A percentile compares a stretch with the other conserved stretches of the same genome.
Conservation (phyloP, 2,113 vertebrate genomes). For the Anoura caudifer region DNA sequence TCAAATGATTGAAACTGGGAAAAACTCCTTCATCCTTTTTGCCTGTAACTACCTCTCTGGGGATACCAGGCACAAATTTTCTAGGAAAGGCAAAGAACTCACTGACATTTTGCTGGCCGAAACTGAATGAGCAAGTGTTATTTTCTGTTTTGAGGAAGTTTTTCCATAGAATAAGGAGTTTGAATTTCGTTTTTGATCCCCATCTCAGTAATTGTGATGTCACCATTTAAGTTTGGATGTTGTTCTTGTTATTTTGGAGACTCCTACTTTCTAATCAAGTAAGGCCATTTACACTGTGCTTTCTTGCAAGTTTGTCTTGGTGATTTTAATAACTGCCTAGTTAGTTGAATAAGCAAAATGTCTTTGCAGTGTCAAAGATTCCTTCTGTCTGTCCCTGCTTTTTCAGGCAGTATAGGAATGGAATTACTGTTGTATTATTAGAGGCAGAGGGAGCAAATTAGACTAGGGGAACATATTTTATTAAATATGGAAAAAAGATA, state of each 20-base stretch:
- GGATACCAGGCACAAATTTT: not conserved
- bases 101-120: not conserved
- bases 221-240: not conserved
- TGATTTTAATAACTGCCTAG: not conserved
- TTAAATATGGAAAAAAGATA: not conserved
- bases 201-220: not conserved
- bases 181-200: not conserved
- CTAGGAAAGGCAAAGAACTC: not conserved
- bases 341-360: not conserved
- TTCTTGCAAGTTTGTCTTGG: not conserved
- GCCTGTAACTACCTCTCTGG: not conserved
- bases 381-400: not conserved
- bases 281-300: not conserved
- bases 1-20: not conserved
- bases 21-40: not conserved
- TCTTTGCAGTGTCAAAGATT: not conserved
- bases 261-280: not conserved
- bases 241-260: not conserved
- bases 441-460: not conserved
- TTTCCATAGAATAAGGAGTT: not conserved
- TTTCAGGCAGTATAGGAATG: not conserved
- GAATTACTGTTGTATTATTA: not conserved
- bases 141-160: not conserved
- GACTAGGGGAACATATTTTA: not conserved
- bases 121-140: not conserved